Evolutionary conservation across 2,888 invertebrate species (phyloP).

Genomic region (Orthosia incerta): DNA sequence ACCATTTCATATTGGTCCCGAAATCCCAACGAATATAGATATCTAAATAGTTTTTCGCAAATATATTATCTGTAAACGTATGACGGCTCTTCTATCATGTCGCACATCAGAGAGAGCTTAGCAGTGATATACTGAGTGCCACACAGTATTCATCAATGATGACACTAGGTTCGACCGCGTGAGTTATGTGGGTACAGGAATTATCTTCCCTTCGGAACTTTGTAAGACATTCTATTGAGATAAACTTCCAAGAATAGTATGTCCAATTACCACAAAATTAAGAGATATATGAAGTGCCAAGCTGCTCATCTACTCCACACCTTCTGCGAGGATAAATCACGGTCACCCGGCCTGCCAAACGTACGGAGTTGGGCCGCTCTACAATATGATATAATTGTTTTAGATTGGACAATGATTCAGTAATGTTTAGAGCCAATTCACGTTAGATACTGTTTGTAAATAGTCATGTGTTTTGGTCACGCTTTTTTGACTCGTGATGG

Average conservation of each 20-base stretch:
- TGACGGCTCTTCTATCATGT: slow-evolving; percentile 54
- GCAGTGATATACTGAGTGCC: slow-evolving; percentile 44
- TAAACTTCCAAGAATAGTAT: slow-evolving; percentile 35
- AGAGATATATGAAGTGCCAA: slow-evolving; percentile 60
- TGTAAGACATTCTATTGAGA: slow-evolving; percentile 23
- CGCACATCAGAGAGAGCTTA: slow-evolving; percentile 43
- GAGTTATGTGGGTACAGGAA: slow-evolving; percentile 34
- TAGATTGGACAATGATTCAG: slow-evolving; percentile 62
- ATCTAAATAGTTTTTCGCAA: slow-evolving; percentile 38
- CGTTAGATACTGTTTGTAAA: slow-evolving; percentile 31
- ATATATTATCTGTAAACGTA: slow-evolving; percentile 42
- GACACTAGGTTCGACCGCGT: slow-evolving; percentile 34
- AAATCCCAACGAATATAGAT: slow-evolving; percentile 11
- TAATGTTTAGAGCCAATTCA: slow-evolving; percentile 44
- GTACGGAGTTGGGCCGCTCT: slow-evolving; percentile 26
- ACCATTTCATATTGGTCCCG: not conserved
- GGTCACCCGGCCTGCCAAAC: slow-evolving; percentile 55
- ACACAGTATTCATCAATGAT: slow-evolving; percentile 60
- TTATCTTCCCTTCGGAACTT: slow-evolving; percentile 30
- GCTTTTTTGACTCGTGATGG: slow-evolving; percentile 12
- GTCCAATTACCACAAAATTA: slow-evolving; percentile 56
- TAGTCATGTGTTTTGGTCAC: slow-evolving; percentile 34
- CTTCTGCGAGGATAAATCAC: slow-evolving; percentile 64
- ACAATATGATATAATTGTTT: slow-evolving; percentile 58
- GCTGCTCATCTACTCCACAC: slow-evolving; percentile 60